Evolutionary conservation across 2,797 vertebrate species (phyloP), one percentile per base, ranked within the genome.

Genomic region (Molossus alvarezi): DNA sequence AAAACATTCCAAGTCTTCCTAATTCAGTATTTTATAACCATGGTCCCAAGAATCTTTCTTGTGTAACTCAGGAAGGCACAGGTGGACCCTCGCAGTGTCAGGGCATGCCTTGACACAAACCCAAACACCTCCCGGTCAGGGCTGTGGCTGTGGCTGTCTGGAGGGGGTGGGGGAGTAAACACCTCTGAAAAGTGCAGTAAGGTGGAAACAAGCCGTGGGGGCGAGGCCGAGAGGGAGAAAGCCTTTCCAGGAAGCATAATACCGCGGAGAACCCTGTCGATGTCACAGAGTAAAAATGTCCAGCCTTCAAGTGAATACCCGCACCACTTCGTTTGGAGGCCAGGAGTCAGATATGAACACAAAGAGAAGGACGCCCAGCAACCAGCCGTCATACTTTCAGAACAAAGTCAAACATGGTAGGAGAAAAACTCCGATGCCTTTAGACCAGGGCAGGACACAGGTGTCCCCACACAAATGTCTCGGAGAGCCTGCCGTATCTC

Each of bases 21-120:
- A 76, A 83, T 53, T 90, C 27, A 60, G 10, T 55, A 71, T 91
- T 90, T 85, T 92, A 80, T 51, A 91, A 95, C 45, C 80, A 27
- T 27, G 45, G 45, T 21, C 55, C 37, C 76, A 83, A 83, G 37
- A 82, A 58, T 7, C 5, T 65, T 80, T 51, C 83, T 21, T 17
- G 81, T 93, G 90, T 80, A 90, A 91, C 23, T 88, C 45, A 15
- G 62, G 76, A 76, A 93, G n/a, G 20, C 81, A 51, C 14, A 33
- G 29, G 48, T 71, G 5, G 15, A 64, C 37, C 45, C 77, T 21
- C 45, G 2, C 11, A 55, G 14, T 18, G 3, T 88, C 71, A 17
- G 33, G 71, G 45, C 4, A 3, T 18, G 29, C 6, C 57, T 69
- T 76, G 57, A 86, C 18, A 95, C 6, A 25, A 41, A 73, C 6